A percentile compares a stretch with the other conserved stretches of the same genome.
phyloP scores from a whole-genome alignment of 2,888 invertebrate genomes.

The Erpobdella octoculata region DNA sequence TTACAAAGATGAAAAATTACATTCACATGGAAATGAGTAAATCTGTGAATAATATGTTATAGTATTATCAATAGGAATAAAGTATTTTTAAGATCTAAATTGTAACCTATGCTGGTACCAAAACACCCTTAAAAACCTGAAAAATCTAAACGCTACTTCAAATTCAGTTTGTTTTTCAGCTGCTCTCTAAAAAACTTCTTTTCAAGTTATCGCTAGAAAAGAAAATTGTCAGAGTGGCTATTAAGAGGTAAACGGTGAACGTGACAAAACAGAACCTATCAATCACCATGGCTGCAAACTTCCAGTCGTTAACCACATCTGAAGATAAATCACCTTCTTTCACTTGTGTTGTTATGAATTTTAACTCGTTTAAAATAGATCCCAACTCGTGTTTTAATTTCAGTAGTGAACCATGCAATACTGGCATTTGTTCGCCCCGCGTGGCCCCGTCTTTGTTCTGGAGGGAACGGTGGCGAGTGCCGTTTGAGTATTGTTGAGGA shows the following conservation, averaged over 20 bases:
- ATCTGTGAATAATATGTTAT: too few relatives aligned
- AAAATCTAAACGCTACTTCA: too few relatives aligned
- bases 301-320: conserved; percentile 31
- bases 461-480: not conserved
- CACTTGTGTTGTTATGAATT: conserved; percentile 38
- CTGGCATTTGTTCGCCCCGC: not conserved
- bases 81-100: too few relatives aligned
- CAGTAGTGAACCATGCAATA: not conserved
- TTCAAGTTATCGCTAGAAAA: conserved; percentile 27
- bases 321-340: conserved; percentile 29
- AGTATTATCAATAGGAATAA: too few relatives aligned
- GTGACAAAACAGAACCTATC: conserved; percentile 35
- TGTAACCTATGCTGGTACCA: too few relatives aligned
- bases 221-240: conserved; percentile 34
- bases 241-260: conserved; percentile 31
- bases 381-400: conserved; percentile 35
- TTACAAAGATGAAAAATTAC: too few relatives aligned
- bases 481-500: not conserved
- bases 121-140: too few relatives aligned
- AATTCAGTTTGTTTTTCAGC: too few relatives aligned
- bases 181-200: not conserved
- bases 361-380: conserved; percentile 38
- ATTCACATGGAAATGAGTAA: too few relatives aligned
- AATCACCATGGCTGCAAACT: conserved; percentile 36
- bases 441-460: not conserved